Evolutionary conservation across 23 tunicate genomes (phyloP), one percentile per base, ranked within the genome.

Genomic region (Halocynthia roretzi): DNA sequence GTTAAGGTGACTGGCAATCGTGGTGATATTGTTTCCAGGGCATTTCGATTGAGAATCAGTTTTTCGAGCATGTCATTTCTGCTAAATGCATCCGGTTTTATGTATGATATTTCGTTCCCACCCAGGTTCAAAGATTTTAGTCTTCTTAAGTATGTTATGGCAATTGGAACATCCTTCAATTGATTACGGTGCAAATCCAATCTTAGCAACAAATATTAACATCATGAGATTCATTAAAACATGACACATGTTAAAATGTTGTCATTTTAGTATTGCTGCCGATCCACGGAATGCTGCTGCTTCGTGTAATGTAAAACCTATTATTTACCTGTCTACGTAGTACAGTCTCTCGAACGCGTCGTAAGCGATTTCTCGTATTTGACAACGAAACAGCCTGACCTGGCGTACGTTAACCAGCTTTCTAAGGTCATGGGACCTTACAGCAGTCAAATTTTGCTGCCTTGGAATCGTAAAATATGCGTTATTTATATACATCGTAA

Each of bases 111-210:
- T 15, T 57, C 31, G 78, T 86, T 86, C 81, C 92, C 84, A 49
- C 92, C 92, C 82, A 86, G 70, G 70, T 86, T 86, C 9, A 86
- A 61, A 8, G 18, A 68, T n/a, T 57, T 23, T 71, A 86, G 61
- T n/a, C 81, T 76, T 40, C 73, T 5, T 5, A 86, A 52, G 10
- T 60, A 60, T n/a, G 22, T 6, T 12, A 86, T 76, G 15, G 85
- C 92, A 9, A 54, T 17, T 15, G 92, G 92, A 60, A 86, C 51
- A 7, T 53, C 15, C 15, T 19, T 76, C 21, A 86, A 57, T 5
- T 76, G 31, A 71, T 86, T 86, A n/a, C 51, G 69, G 63, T 86
- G 92, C 6, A 86, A 78, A 58, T 86, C 92, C 50, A 86, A 70
- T 50, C 92, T 86, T 31, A 31, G 44, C 1, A 31, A 31, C 44